A percentile compares a stretch with the other conserved stretches of the same genome.
phyloP scores from a whole-genome alignment of 2,797 vertebrate species.

The Micrastur ruficollis region DNA sequence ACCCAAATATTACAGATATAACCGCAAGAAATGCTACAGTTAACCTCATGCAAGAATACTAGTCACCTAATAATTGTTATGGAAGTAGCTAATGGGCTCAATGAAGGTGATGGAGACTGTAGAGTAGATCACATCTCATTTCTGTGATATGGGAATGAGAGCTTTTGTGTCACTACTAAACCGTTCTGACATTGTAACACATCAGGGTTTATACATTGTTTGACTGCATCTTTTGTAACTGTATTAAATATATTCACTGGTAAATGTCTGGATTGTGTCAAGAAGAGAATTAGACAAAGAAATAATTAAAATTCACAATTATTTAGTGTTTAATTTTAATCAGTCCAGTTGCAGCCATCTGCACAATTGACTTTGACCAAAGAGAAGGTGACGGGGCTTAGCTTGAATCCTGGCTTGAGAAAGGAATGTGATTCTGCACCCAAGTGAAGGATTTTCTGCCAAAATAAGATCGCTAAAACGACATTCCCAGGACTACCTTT shows the following conservation, averaged over 20 bases:
- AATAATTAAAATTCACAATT: not conserved
- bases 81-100: not conserved
- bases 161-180: not conserved
- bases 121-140: not conserved
- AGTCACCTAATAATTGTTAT: not conserved
- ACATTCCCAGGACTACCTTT: not conserved
- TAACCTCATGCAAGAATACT: not conserved
- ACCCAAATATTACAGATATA: not conserved
- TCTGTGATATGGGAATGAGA: not conserved
- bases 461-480: not conserved
- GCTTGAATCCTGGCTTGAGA: not conserved
- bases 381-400: not conserved
- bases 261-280: not conserved
- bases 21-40: not conserved
- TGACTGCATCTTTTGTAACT: not conserved
- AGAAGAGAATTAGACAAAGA: not conserved
- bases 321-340: not conserved
- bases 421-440: not conserved
- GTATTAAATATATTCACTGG: not conserved
- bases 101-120: not conserved
- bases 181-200: not conserved
- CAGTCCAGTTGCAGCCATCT: not conserved
- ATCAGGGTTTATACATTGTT: not conserved
- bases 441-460: not conserved
- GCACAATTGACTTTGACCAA: not conserved